These are phyloP conservation scores for Rhadina sibilatrix DNA, from an alignment of 2,113 vertebrate genomes.

Conservation along the genomic window DNA sequence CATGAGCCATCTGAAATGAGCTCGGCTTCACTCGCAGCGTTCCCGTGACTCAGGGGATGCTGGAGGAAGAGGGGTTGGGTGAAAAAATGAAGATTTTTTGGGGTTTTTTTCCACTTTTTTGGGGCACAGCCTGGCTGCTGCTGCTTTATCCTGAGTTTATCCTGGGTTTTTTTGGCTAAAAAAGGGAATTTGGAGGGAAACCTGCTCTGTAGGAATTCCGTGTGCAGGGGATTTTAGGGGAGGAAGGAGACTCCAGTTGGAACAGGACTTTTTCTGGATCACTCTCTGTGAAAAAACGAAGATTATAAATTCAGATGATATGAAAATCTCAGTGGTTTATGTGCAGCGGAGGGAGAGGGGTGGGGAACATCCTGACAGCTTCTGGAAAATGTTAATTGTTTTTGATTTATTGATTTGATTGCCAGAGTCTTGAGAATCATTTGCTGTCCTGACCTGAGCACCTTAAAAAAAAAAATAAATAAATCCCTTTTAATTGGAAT, in stretches of 20 bases:
- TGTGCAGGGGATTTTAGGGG: not conserved
- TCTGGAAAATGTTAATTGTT: not conserved
- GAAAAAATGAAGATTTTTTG: not conserved
- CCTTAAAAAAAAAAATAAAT: not conserved
- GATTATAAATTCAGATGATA: not conserved
- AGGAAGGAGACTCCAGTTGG: too few relatives aligned
- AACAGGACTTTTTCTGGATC: not conserved
- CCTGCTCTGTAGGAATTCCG: fast-evolving
- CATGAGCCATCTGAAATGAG: constrained; percentile 26
- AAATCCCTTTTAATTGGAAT: not conserved
- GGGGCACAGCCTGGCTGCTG: not conserved
- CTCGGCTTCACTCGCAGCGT: not conserved
- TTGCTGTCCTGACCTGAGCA: not conserved
- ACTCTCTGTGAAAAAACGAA: not conserved
- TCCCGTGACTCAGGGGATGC: not conserved
- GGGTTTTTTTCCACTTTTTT: not conserved
- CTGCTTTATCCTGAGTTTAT: not conserved
- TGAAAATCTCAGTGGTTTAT: too few relatives aligned
- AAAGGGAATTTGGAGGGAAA: not conserved
- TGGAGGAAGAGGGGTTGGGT: not conserved
- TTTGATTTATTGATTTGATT: not conserved
- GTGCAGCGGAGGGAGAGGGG: not conserved
- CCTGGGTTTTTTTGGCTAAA: not conserved
- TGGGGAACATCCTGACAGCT: not conserved
- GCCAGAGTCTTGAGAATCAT: not conserved